These are phyloP conservation scores for Charaxes varanes DNA, from an alignment of 1,140 invertebrate species.

Conservation along the genomic window DNA sequence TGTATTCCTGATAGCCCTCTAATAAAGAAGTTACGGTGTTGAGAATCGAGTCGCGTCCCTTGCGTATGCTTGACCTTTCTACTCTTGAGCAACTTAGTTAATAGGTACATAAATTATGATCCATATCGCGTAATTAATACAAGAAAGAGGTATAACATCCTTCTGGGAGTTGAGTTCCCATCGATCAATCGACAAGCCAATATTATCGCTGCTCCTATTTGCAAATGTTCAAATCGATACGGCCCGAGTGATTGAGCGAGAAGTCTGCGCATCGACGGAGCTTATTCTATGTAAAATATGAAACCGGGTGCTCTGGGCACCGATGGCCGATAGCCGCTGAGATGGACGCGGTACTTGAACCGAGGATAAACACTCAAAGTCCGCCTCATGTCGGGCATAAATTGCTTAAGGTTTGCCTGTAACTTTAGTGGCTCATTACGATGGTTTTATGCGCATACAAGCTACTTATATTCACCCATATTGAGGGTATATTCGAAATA, in stretches of 20 bases:
- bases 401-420: conserved; percentile 20
- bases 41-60: too few relatives aligned
- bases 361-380: conserved; percentile 20
- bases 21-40: too few relatives aligned
- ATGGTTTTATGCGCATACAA: conserved; percentile 24
- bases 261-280: conserved; percentile 43
- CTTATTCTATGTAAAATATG: conserved; percentile 73
- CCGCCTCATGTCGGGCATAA: conserved; percentile 22
- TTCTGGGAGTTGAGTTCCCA: not conserved
- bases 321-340: conserved; percentile 19
- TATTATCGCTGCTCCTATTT: conserved; percentile 36
- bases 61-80: too few relatives aligned
- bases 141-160: not conserved
- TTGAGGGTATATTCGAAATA: too few relatives aligned
- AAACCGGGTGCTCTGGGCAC: conserved; percentile 39
- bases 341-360: conserved; percentile 39
- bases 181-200: conserved; percentile 13
- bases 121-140: not conserved
- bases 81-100: too few relatives aligned
- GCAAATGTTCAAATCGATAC: conserved; percentile 52
- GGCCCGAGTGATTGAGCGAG: conserved; percentile 58
- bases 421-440: conserved; percentile 23
- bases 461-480: too few relatives aligned
- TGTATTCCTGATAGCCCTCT: too few relatives aligned
- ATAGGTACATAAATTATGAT: conserved; percentile 2